Conservation (phyloP, 2,113 vertebrate genomes). For the Microtus oregoni region DNA sequence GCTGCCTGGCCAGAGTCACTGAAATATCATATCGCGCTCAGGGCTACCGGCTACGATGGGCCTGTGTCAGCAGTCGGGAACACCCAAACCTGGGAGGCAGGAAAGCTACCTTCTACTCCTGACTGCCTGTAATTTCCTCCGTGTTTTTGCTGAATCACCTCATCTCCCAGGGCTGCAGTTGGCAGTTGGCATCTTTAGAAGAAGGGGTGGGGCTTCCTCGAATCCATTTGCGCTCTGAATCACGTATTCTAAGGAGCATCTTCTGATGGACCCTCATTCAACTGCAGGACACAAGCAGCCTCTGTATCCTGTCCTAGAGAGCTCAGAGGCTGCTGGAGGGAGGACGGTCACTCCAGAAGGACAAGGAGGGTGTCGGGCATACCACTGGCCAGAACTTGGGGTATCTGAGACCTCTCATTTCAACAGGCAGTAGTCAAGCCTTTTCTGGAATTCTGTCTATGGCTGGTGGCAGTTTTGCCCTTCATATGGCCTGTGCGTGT, state of each 20-base stretch:
- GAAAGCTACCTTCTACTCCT: background rate
- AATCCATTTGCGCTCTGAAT: slow-evolving; percentile 17
- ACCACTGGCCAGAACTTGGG: background rate
- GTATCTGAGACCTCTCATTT: background rate
- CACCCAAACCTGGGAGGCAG: background rate
- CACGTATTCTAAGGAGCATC: background rate
- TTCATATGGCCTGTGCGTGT: background rate
- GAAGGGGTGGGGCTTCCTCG: background rate
- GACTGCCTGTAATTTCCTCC: slow-evolving; percentile 9
- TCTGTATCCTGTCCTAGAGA: background rate
- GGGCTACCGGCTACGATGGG: background rate
- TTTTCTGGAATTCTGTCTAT: background rate
- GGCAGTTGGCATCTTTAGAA: slow-evolving; percentile 27
- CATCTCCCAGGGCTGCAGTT: background rate
- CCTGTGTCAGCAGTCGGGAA: background rate
- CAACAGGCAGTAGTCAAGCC: background rate
- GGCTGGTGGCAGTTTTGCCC: background rate
- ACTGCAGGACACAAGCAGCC: background rate
- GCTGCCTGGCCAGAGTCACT: background rate
- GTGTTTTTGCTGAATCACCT: slow-evolving; percentile 57
- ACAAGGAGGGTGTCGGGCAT: background rate
- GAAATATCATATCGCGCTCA: background rate
- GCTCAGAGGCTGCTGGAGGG: background rate
- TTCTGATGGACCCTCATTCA: background rate
- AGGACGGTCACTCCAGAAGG: background rate